Evolutionary conservation across 2,113 vertebrate species (phyloP).

Genomic region (Grallaria varia): DNA sequence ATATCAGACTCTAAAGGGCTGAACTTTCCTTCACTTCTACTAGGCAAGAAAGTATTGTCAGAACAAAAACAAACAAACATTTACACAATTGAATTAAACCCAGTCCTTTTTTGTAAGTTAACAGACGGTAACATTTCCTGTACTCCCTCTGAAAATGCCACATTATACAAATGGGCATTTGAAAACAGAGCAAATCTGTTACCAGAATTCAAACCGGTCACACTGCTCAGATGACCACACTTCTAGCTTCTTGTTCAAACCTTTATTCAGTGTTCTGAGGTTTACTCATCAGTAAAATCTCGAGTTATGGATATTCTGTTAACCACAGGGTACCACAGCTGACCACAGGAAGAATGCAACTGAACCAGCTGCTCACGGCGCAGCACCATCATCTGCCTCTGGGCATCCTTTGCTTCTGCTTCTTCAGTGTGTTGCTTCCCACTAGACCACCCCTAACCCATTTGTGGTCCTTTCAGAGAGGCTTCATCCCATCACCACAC

Average conservation of each 20-base stretch:
- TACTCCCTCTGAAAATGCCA: background rate
- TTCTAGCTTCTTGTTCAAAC: background rate
- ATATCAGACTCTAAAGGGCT: background rate
- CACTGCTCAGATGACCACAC: background rate
- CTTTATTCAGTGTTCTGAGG: background rate
- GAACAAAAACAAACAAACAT: background rate
- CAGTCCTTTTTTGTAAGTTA: background rate
- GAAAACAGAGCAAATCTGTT: background rate
- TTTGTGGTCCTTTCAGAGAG: background rate
- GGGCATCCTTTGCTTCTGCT: background rate
- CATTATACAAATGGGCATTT: background rate
- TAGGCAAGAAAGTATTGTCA: background rate
- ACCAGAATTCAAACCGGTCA: background rate
- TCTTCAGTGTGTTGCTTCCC: background rate
- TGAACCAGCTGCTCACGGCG: background rate
- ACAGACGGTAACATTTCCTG: background rate
- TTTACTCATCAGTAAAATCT: background rate
- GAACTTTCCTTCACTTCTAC: background rate
- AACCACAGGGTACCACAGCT: background rate
- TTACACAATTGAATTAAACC: background rate
- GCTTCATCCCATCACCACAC: background rate
- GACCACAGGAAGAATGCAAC: background rate
- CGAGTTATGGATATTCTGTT: rapidly evolving
- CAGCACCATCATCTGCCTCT: background rate
- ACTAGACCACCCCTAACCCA: background rate